These are phyloP conservation scores for Hirtodrosophila alboralis DNA, from an alignment of 2,888 invertebrate species.

Conservation along the genomic window DNA sequence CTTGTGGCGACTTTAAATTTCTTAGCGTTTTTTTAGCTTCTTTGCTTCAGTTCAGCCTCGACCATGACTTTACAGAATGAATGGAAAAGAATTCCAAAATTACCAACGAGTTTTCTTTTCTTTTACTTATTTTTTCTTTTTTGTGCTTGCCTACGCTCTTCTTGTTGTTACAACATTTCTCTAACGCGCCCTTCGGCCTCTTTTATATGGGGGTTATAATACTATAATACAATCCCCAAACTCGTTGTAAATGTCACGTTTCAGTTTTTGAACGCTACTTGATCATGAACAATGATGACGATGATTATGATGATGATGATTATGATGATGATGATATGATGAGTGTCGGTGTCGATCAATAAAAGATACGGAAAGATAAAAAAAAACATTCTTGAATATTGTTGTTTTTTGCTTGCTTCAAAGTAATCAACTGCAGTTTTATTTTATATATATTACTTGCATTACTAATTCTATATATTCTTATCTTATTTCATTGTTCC, in stretches of 20 bases:
- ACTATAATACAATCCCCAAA: conserved; percentile 46
- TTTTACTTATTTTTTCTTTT: conserved; percentile 12
- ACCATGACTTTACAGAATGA: conserved; percentile 64
- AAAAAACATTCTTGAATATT: conserved; percentile 1
- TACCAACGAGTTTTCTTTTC: conserved; percentile 13
- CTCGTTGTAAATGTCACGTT: conserved; percentile 57
- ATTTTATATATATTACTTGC: conserved; percentile 1
- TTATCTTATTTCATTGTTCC: no score
- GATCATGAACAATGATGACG: conserved; percentile 46
- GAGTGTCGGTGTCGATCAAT: conserved; percentile 45
- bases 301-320: conserved; percentile 29
- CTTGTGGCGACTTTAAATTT: conserved; percentile 40
- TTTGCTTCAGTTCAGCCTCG: conserved; percentile 17
- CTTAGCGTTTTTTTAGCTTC: conserved; percentile 17
- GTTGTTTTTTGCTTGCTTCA: conserved; percentile 15
- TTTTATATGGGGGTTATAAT: conserved; percentile 32
- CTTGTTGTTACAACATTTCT: conserved; percentile 51
- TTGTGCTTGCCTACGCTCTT: conserved; percentile 62
- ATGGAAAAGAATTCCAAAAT: conserved; percentile 42
- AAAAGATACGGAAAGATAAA: conserved; percentile 6
- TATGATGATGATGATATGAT: conserved; percentile 13
- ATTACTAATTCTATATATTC: background rate
- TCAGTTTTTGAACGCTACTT: conserved; percentile 45
- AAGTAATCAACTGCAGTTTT: conserved; percentile 11
- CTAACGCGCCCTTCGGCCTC: conserved; percentile 54